Evolutionary conservation across 2,797 vertebrate genomes (phyloP), one percentile per base, ranked within the genome.

Genomic region (Brachymystax lenok): DNA sequence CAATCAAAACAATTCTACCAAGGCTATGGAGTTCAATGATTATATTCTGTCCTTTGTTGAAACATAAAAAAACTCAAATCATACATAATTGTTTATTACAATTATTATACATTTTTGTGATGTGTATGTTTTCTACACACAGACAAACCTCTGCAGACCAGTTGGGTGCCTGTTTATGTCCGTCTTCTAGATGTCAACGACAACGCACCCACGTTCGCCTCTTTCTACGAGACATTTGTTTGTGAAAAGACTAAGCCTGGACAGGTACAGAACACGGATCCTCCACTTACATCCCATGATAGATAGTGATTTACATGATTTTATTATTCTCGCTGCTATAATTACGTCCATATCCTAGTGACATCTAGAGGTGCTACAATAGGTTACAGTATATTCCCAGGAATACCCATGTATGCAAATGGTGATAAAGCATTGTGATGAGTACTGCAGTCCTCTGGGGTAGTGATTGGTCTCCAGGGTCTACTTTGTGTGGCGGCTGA

Each of bases 181-280:
- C 96, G 93, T 78, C 89, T 98, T 84, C 91, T 98, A 81, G 97
- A 98, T 84, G 93, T 98, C 89, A 99, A 98, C 74, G 97, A 99
- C 94, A 99, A 99, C 0, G 95, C 97, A 35, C 97, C 97, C 5
- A 93, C 94, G 64, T 96, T 99, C 75, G 94, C 96, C 74, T 90
- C 94, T 69, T 89, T 95, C 78, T 98, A 98, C 0, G 97, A 98
- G 88, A 97, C 96, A 7, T 97, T 95, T 51, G 97, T 98, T 87
- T 99, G 97, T 80, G 97, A 99, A 93, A 97, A 95, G 71, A 96
- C 95, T 69, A 98, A 96, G 88, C 92, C 93, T 33, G 96, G 96
- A 30, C 97, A 98, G 97, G 97, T 99, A 93, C 35, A 0, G 28
- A 4, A 67, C 75, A 50, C 35, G 4, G 21, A 59, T n/a, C 24